phyloP scores from a whole-genome alignment of 2,888 invertebrate species.

The Apodemia zela region DNA sequence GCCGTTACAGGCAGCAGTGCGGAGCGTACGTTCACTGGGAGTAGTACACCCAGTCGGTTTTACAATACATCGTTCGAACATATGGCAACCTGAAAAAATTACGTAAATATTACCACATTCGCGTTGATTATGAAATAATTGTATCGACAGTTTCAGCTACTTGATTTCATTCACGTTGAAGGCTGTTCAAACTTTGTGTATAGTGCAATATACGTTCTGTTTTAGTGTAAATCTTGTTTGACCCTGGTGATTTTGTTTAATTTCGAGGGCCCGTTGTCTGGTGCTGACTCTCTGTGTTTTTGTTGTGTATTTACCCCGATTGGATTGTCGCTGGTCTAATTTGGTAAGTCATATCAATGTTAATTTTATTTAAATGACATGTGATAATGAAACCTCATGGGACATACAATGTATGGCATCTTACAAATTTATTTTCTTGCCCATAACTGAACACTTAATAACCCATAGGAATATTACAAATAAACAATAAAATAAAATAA shows the following conservation, averaged over 20 bases:
- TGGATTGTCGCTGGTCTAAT: slow-evolving; percentile 65
- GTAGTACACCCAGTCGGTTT: slow-evolving; percentile 47
- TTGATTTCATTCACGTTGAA: slow-evolving; percentile 23
- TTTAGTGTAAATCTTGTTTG: slow-evolving; percentile 63
- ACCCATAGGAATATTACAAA: too few relatives aligned
- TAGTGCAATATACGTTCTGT: slow-evolving; percentile 47
- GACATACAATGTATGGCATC: background rate
- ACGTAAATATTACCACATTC: slow-evolving; percentile 78
- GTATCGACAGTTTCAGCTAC: slow-evolving; percentile 19
- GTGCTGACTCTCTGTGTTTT: slow-evolving; percentile 62
- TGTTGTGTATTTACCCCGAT: slow-evolving; percentile 56
- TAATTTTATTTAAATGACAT: background rate
- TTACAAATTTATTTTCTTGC: background rate
- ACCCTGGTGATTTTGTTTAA: slow-evolving; percentile 70
- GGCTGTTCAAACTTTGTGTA: slow-evolving; percentile 40
- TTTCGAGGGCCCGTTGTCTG: slow-evolving; percentile 58
- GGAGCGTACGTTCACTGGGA: slow-evolving; percentile 72
- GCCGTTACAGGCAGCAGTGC: slow-evolving; percentile 77
- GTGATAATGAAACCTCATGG: background rate
- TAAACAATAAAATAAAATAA: too few relatives aligned
- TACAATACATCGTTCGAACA: slow-evolving; percentile 52
- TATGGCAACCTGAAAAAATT: slow-evolving; percentile 73
- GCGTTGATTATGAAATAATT: slow-evolving; percentile 59
- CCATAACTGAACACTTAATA: background rate
- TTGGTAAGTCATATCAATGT: slow-evolving; percentile 53